These are phyloP conservation scores for Streptopelia turtur DNA, from an alignment of 2,797 vertebrate species.

Conservation along the genomic window DNA sequence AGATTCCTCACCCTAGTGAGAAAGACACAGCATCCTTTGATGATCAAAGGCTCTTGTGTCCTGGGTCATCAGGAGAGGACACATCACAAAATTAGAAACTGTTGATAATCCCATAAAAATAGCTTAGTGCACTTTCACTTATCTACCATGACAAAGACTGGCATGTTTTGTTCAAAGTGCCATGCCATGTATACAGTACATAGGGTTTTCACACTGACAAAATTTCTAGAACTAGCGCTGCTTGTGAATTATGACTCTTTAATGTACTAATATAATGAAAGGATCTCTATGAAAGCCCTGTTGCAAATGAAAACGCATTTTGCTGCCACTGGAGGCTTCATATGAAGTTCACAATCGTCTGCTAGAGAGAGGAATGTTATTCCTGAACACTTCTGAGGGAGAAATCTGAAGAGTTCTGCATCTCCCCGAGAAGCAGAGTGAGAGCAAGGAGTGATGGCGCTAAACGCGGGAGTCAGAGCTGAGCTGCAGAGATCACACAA, in stretches of 20 bases:
- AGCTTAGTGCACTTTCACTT: not conserved
- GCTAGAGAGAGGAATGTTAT: not conserved
- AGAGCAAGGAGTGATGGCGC: not conserved
- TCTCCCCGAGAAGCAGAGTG: not conserved
- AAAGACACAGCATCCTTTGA: not conserved
- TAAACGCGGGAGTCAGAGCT: not conserved
- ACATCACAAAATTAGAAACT: not conserved
- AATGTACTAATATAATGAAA: not conserved
- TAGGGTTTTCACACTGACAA: not conserved
- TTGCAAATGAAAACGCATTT: not conserved
- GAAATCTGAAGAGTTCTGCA: not conserved
- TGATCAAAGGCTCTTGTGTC: not conserved
- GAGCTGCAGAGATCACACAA: not conserved
- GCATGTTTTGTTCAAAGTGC: not conserved
- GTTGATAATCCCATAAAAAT: not conserved
- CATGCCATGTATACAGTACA: accelerated
- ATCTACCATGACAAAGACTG: not conserved
- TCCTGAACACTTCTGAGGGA: not conserved
- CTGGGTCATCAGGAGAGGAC: not conserved
- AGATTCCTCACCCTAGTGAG: not conserved
- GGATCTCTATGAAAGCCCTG: not conserved
- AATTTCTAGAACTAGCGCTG: not conserved
- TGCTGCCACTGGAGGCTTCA: not conserved
- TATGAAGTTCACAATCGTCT: not conserved
- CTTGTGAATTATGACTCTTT: not conserved